Evolutionary conservation across 53 echinoderm and acorn worm species (phyloP).

Genomic region (Echinarachnius parma): DNA sequence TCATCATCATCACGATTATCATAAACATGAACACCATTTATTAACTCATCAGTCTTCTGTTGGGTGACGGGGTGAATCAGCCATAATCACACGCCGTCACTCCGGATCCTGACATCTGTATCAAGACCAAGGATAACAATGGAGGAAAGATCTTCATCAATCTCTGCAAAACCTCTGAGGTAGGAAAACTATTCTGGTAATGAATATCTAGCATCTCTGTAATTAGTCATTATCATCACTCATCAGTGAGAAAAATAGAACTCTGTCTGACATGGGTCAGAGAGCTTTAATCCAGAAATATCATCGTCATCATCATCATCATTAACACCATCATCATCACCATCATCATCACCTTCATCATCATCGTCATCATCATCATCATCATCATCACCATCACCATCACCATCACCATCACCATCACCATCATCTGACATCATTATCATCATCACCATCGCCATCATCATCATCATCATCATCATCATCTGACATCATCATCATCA

Average conservation of each 20-base stretch:
- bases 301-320: not conserved
- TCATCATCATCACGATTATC: constrained; percentile 1
- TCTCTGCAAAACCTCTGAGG: constrained; percentile 74
- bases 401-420: constrained; percentile 10
- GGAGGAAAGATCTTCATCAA: constrained; percentile 90
- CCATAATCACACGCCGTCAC: constrained; percentile 52
- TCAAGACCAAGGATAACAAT: constrained; percentile 83
- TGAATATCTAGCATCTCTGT: not conserved
- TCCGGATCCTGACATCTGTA: constrained; percentile 86
- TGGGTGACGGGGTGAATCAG: constrained; percentile 1
- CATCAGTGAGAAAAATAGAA: too few relatives aligned
- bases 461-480: constrained; percentile 6
- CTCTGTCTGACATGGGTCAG: too few relatives aligned
- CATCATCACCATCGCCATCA: constrained; percentile 9
- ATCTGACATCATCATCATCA: constrained; percentile 1
- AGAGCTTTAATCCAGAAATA: too few relatives aligned
- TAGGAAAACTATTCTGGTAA: too few relatives aligned
- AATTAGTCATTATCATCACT: too few relatives aligned
- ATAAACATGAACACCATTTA: not conserved
- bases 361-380: constrained; percentile 2
- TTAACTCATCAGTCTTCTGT: not conserved
- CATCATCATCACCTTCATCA: constrained; percentile 2
- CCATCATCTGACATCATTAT: constrained; percentile 4
- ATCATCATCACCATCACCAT: constrained; percentile 8
- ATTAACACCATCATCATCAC: constrained; percentile 12